Conservation (phyloP, 2,113 vertebrate genomes). For the Mirounga angustirostris region DNA sequence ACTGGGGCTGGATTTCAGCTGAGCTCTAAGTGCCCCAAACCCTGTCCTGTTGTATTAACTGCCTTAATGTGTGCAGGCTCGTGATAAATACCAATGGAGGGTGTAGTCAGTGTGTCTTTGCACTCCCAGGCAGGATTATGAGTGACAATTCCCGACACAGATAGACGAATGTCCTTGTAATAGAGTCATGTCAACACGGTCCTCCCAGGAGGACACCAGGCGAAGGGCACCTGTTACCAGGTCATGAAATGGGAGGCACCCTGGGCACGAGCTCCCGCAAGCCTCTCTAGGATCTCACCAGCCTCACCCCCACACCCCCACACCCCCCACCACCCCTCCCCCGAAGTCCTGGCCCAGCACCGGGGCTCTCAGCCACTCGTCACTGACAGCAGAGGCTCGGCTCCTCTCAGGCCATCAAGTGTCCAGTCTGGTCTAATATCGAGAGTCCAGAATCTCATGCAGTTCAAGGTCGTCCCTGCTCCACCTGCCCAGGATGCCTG, state of each 20-base stretch:
- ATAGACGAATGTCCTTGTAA: neutral
- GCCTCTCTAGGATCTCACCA: neutral
- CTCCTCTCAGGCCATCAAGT: neutral
- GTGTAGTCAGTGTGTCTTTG: neutral
- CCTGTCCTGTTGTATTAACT: neutral
- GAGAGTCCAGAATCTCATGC: neutral
- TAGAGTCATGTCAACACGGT: neutral
- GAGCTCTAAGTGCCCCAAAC: neutral
- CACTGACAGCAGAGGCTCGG: neutral
- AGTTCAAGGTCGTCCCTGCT: neutral
- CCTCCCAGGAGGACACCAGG: neutral
- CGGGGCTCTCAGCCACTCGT: neutral
- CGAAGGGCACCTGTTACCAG: neutral
- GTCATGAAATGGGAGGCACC: neutral
- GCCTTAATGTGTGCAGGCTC: neutral
- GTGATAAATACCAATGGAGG: neutral
- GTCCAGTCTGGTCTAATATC: neutral
- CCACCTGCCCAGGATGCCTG: neutral
- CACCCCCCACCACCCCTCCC: no score
- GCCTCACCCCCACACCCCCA: fast-evolving
- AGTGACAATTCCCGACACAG: neutral
- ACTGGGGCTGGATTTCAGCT: neutral
- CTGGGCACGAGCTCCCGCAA: neutral
- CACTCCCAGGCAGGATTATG: neutral
- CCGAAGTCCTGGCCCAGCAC: neutral